Base-by-base conservation (phyloP, 1,140 invertebrate genomes). In the Leucophenga varia region DNA sequence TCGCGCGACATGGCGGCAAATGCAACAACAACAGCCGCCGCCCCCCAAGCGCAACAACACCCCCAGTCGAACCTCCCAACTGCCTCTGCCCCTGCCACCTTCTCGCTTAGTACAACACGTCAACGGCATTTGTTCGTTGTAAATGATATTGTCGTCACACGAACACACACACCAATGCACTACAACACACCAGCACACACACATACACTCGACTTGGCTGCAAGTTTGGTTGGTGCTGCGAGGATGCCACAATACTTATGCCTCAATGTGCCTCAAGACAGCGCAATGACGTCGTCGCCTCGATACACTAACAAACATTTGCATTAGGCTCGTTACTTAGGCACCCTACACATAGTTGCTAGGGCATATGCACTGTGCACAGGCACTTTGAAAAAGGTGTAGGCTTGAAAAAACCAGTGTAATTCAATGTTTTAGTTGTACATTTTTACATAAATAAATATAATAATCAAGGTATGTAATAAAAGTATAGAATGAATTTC, bases 141-240 rank as follows among this genome's bases (percentile, higher is more conserved):
- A 65, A 65, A 59, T 67, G 59, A 65, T 65, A 65, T 67, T 61
- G 61, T 61, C 48, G 63, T 59, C 55, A 63, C 63, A 57, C 51
- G 35, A 52, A 57, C 32, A 51, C 52, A 50, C 28, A 54, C 37
- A 50, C 35, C n/a, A n/a, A n/a, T n/a, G 13, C 30, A 40, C 25
- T 12, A 12, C 12, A 28, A 28, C 25, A 28, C 25, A 6, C 12
- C 12, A 28, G 12, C 25, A 35, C 50, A 35, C 53, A 43, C 22
- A 30, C 35, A 47, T 28, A 34, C 46, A 6, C 25, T 12, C n/a
- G n/a, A n/a, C n/a, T 43, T 47, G 47, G 37, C 21, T 49, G 16
- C 16, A 16, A 30, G n/a, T n/a, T n/a, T n/a, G n/a, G 43, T n/a
- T 43, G 28, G 8, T 47, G 14, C 31, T 42, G 47, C 51, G 52